These are phyloP conservation scores for Drosophila fungiperda DNA, from an alignment of 2,888 invertebrate species.

Conservation along the genomic window DNA sequence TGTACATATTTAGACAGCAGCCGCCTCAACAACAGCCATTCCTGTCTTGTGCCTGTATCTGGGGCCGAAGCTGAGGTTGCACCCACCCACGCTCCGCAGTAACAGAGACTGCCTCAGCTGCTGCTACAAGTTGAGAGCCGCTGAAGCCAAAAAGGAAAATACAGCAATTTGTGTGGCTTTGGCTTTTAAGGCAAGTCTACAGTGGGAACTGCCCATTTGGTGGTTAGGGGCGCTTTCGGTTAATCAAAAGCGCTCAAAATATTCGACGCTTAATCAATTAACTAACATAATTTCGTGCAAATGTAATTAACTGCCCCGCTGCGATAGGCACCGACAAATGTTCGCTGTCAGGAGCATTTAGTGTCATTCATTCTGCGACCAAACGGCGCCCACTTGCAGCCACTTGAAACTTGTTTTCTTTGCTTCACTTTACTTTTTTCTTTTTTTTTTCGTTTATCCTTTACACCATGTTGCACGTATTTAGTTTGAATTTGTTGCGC, in stretches of 20 bases:
- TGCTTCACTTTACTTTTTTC: not conserved
- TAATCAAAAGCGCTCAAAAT: slow-evolving; percentile 51
- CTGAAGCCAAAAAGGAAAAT: slow-evolving; percentile 9
- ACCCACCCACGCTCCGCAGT: slow-evolving; percentile 3
- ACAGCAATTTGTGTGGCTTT: slow-evolving; percentile 43
- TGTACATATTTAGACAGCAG: slow-evolving; percentile 56
- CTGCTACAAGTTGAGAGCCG: not conserved
- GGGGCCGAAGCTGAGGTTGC: slow-evolving; percentile 5
- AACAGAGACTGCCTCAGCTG: not conserved
- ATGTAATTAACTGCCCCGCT: slow-evolving; percentile 77
- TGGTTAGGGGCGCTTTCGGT: slow-evolving; percentile 7
- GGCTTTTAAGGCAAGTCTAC: slow-evolving; percentile 57
- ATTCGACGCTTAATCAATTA: slow-evolving; percentile 75
- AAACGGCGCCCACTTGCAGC: slow-evolving; percentile 66
- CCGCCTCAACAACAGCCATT: slow-evolving; percentile 12
- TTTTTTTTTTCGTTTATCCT: slow-evolving; percentile 6
- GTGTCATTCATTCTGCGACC: slow-evolving; percentile 72
- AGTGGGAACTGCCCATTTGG: slow-evolving; percentile 27
- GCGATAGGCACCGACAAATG: slow-evolving; percentile 74
- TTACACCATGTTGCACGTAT: slow-evolving; percentile 11
- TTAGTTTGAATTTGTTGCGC: slow-evolving; percentile 31
- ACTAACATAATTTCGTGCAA: slow-evolving; percentile 77
- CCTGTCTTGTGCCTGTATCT: slow-evolving; percentile 9
- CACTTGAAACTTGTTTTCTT: slow-evolving; percentile 58
- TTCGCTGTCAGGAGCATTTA: slow-evolving; percentile 77